Conservation (phyloP, 2,113 vertebrate species). For the Cebus imitator region DNA sequence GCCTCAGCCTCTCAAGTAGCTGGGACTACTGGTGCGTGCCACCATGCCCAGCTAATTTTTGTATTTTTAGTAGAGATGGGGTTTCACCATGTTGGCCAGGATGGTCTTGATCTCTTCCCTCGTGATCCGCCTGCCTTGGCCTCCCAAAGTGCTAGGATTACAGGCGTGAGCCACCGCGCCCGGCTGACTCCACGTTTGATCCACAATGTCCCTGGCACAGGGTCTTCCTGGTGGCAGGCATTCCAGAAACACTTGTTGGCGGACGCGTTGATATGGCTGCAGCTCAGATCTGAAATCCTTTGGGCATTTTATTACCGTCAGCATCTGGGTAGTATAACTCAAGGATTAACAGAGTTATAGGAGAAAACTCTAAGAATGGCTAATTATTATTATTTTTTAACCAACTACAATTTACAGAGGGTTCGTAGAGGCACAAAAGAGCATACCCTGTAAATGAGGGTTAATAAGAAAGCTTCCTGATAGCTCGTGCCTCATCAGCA, state of each 20-base stretch:
- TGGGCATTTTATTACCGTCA: background rate
- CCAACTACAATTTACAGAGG: conserved; percentile 69
- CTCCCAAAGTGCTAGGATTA: too few relatives aligned
- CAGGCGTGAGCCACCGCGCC: too few relatives aligned
- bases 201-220: background rate
- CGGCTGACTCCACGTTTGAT: background rate
- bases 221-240: background rate
- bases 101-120: too few relatives aligned
- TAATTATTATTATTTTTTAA: conserved; percentile 71
- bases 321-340: conserved; percentile 14
- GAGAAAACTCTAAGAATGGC: conserved; percentile 25
- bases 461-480: conserved; percentile 93
- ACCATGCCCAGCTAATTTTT: too few relatives aligned
- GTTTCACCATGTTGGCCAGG: too few relatives aligned
- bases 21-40: too few relatives aligned
- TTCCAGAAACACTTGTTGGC: background rate
- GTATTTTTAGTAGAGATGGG: too few relatives aligned
- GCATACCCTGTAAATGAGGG: conserved; percentile 89
- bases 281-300: background rate
- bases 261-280: fast-evolving
- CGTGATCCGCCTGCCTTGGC: too few relatives aligned
- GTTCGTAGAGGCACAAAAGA: conserved; percentile 70
- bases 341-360: background rate
- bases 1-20: too few relatives aligned
- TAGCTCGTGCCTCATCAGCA: conserved; percentile 89